A percentile compares a stretch with the other conserved stretches of the same genome.
phyloP scores from a whole-genome alignment of 2,113 vertebrate genomes.

The Aix galericulata region DNA sequence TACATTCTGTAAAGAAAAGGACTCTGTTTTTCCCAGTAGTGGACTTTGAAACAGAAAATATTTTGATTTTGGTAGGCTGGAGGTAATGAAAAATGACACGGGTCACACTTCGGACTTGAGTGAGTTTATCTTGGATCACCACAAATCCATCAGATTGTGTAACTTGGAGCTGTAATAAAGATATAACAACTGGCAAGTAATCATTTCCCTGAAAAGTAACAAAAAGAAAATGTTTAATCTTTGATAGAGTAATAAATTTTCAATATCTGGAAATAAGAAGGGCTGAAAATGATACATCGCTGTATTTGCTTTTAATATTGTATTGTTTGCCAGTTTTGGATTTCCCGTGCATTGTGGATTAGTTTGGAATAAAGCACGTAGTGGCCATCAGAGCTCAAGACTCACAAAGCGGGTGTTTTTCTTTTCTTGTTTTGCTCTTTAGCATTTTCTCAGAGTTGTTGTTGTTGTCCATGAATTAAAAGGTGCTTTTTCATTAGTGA shows the following conservation, averaged over 20 bases:
- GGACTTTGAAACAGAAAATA: not conserved
- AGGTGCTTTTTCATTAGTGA: slow-evolving; percentile 8
- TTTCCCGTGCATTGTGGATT: not conserved
- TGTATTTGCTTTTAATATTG: not conserved
- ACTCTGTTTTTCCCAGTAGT: not conserved
- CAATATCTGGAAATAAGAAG: not conserved
- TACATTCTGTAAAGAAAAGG: rapidly evolving
- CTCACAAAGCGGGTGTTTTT: not conserved
- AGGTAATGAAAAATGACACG: not conserved
- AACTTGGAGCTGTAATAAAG: slow-evolving; percentile 24
- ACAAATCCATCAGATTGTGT: slow-evolving; percentile 18
- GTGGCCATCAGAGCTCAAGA: not conserved
- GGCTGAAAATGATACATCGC: not conserved
- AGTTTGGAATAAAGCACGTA: not conserved
- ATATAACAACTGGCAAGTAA: slow-evolving; percentile 9
- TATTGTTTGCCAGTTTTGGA: slow-evolving; percentile 1
- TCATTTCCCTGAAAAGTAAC: slow-evolving; percentile 25
- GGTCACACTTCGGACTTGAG: not conserved
- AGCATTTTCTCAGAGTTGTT: not conserved
- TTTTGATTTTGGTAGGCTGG: not conserved
- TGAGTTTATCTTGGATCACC: slow-evolving; percentile 43
- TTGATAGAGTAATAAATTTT: not conserved
- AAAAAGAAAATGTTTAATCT: slow-evolving; percentile 9
- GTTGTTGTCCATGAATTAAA: slow-evolving; percentile 3
- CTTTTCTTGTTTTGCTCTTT: not conserved